These are phyloP conservation scores for Temnothorax ravouxi DNA, from an alignment of 2,888 invertebrate genomes.

Conservation along the genomic window DNA sequence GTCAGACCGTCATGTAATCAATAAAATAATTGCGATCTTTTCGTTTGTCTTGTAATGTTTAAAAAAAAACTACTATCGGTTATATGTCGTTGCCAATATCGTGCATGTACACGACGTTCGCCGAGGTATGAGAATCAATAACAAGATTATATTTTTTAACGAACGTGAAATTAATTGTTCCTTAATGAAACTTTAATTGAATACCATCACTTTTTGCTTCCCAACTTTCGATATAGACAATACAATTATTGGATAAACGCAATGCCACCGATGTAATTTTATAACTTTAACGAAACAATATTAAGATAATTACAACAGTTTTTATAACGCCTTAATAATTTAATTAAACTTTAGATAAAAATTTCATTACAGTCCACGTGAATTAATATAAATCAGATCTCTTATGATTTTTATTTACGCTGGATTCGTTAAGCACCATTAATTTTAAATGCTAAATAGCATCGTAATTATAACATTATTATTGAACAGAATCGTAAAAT, in stretches of 20 bases:
- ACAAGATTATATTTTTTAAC: neutral
- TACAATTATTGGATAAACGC: neutral
- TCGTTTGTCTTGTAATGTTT: neutral
- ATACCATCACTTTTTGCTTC: neutral
- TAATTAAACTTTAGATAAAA: neutral
- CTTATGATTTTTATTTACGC: neutral
- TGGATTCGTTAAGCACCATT: neutral
- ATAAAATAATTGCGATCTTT: constrained; percentile 8
- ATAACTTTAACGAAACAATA: neutral
- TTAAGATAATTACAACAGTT: neutral
- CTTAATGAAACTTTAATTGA: constrained; percentile 17
- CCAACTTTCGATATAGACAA: neutral
- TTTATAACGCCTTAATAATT: neutral
- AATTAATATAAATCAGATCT: neutral
- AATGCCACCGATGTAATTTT: neutral
- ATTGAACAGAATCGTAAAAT: neutral
- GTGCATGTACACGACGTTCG: neutral
- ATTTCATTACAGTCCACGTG: neutral
- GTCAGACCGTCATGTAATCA: neutral
- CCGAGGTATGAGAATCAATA: neutral
- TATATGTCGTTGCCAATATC: neutral
- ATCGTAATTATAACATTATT: neutral
- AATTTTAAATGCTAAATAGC: constrained; percentile 1
- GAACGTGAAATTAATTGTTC: neutral
- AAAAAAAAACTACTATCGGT: neutral